Evolutionary conservation across 1,140 invertebrate genomes (phyloP).

Genomic region (Drosophila baimaii): DNA sequence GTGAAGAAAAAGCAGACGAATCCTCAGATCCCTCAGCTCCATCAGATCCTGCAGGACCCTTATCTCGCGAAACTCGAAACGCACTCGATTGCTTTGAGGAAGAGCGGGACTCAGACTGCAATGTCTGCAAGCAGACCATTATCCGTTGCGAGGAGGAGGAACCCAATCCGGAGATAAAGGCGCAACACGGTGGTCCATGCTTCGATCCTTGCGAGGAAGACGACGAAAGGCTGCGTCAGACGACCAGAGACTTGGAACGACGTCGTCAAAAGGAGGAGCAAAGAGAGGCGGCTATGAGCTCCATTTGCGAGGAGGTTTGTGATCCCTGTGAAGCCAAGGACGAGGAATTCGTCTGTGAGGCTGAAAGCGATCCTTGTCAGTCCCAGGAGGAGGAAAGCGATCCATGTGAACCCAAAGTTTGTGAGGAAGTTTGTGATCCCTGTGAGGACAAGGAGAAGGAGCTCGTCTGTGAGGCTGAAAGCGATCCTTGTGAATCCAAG

Average conservation of each 20-base stretch:
- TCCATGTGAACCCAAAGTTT: not conserved
- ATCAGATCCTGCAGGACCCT: not conserved
- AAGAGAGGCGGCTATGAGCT: not conserved
- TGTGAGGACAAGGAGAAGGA: not conserved
- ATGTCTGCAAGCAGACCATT: constrained; percentile 63
- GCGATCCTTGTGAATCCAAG: constrained; percentile 4
- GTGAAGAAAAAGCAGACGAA: not conserved
- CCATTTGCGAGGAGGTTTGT: not conserved
- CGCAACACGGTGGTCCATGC: constrained; percentile 37
- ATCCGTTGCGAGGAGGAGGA: constrained; percentile 30
- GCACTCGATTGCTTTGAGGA: not conserved
- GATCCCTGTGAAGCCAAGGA: not conserved
- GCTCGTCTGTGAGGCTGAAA: not conserved
- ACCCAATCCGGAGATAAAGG: constrained; percentile 48
- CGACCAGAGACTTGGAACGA: constrained; percentile 2
- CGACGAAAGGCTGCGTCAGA: not conserved
- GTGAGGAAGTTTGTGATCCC: not conserved
- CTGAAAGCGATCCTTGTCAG: not conserved
- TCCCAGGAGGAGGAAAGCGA: not conserved
- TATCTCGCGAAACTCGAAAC: too few species aligned
- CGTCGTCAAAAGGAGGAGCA: constrained; percentile 2
- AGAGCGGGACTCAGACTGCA: not conserved
- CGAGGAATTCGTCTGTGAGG: not conserved
- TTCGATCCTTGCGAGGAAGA: constrained; percentile 13
- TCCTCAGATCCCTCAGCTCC: not conserved